Evolutionary conservation across 2,797 vertebrate species (phyloP).

Genomic region (Enteromius radiatus): DNA sequence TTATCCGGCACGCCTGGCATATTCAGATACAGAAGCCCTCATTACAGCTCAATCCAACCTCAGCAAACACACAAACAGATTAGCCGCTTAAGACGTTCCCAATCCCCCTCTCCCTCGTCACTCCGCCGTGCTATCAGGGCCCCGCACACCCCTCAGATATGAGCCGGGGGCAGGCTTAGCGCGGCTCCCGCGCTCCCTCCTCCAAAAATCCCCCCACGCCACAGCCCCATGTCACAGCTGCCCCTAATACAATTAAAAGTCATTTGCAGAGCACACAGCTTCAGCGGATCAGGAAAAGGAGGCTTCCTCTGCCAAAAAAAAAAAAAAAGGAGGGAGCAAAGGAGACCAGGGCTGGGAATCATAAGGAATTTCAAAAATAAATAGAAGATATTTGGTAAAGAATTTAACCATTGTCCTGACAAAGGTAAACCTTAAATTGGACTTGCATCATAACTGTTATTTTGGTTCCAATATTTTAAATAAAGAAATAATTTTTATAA

Average conservation of each 20-base stretch:
- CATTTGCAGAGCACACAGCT: slow-evolving; percentile 81
- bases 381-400: not conserved
- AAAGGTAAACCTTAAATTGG: not conserved
- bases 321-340: slow-evolving; percentile 9
- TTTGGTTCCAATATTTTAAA: not conserved
- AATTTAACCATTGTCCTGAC: not conserved
- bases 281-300: slow-evolving; percentile 75
- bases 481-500: not conserved
- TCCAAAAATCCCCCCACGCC: slow-evolving; percentile 72
- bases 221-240: slow-evolving; percentile 82
- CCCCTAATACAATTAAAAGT: slow-evolving; percentile 88
- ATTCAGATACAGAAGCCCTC: slow-evolving; percentile 88
- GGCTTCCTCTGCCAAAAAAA: slow-evolving; percentile 36
- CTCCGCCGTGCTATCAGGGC: slow-evolving; percentile 81
- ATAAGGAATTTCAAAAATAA: not conserved
- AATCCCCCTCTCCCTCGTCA: slow-evolving; percentile 80
- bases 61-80: slow-evolving; percentile 89
- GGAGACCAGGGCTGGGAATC: slow-evolving; percentile 27
- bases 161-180: slow-evolving; percentile 84
- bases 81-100: slow-evolving; percentile 77
- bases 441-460: not conserved
- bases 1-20: slow-evolving; percentile 84
- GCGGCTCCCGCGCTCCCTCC: slow-evolving; percentile 66
- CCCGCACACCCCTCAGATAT: slow-evolving; percentile 82
- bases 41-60: slow-evolving; percentile 88